Evolutionary conservation across 2,888 invertebrate species (phyloP), one percentile per base, ranked within the genome.

Genomic region (Anorthoa munda): DNA sequence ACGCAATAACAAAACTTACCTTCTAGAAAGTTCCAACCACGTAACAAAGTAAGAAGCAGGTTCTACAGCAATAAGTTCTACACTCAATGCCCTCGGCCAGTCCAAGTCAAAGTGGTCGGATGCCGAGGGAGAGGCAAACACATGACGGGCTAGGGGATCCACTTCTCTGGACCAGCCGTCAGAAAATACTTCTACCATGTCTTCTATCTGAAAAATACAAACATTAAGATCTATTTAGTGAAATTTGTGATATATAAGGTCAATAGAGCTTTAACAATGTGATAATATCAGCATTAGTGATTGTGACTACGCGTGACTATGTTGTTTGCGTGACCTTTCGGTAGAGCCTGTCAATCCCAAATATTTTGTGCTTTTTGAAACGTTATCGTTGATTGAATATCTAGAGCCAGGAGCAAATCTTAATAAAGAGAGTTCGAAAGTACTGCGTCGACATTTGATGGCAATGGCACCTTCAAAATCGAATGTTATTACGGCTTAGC

Each of bases 21-120:
- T 94, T 93, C 95, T 97, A 78, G 98, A 97, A 89, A 98, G 97
- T 94, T 99, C 98, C 92, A 98, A 96, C 98, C 98, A 99, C 77
- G 98, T 97, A 63, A 98, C 97, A 63, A 97, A 97, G 91, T 98
- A 98, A 13, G 97, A 97, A 31, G 97, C 98, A 67, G 97, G 97
- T 88, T 98, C 98, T 70, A 97, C 97, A 55, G 98, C 97, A 79
- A 98, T 96, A 87, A 98, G 98, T 90, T 99, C 98, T 0, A 98
- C 97, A 69, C 98, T 97, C 50, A 99, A 96, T 46, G 97, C 97
- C 77, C 98, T 96, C 0, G 97, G 96, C 87, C 97, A 96, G 89
- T 97, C 97, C 53, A 97, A 95, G 72, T 97, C 97, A 58, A 97
- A 97, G 39, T 96, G 95, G 87, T 97, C 97, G 1, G 96, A 95